Evolutionary conservation across 2,888 invertebrate species (phyloP).

Genomic region (Tridacna crocea): DNA sequence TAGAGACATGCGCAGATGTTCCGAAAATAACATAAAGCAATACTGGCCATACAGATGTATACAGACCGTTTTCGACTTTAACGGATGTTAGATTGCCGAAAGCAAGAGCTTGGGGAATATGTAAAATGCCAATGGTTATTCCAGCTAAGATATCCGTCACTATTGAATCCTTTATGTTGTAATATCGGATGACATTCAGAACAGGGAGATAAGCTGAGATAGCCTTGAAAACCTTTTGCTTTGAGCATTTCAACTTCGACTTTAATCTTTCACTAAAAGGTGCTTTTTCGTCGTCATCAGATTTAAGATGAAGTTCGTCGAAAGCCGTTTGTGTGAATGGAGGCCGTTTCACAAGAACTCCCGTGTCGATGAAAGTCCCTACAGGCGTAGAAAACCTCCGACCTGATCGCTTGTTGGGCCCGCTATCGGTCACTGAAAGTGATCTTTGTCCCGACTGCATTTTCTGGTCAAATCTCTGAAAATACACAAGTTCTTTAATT

Average conservation of each 20-base stretch:
- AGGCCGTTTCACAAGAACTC: conserved; percentile 65
- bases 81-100: conserved; percentile 78
- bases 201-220: conserved; percentile 74
- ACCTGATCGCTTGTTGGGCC: conserved; percentile 45
- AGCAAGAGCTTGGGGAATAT: conserved; percentile 82
- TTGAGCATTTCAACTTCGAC: conserved; percentile 70
- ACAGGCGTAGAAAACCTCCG: conserved; percentile 70
- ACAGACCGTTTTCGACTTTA: conserved; percentile 79
- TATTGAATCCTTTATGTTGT: conserved; percentile 75
- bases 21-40: conserved; percentile 79
- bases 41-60: conserved; percentile 80
- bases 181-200: conserved; percentile 75
- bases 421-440: conserved; percentile 44
- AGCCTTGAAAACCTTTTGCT: conserved; percentile 72
- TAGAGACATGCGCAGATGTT: conserved; percentile 79
- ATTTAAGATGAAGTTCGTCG: conserved; percentile 74
- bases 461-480: neutral
- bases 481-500: neutral
- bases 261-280: conserved; percentile 56
- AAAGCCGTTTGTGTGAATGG: conserved; percentile 73
- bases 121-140: conserved; percentile 81
- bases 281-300: conserved; percentile 45
- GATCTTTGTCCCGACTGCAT: conserved; percentile 37
- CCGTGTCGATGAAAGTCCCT: conserved; percentile 55
- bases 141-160: conserved; percentile 81